These are phyloP conservation scores for Penaeus chinensis DNA, from an alignment of 1,140 invertebrate genomes.

Conservation along the genomic window DNA sequence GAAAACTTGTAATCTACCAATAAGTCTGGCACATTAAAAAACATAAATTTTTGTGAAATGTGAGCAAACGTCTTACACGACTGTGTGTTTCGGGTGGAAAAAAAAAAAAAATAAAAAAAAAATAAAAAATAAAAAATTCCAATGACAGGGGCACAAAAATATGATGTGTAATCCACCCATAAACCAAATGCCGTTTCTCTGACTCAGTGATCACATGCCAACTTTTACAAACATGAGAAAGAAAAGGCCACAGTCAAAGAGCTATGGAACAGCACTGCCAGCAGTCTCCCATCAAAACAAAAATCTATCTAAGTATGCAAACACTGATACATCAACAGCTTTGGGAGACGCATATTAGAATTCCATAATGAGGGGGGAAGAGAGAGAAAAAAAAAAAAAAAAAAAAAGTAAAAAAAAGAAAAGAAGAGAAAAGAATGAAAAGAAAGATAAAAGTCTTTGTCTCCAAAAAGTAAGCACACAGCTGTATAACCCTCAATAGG, in stretches of 20 bases:
- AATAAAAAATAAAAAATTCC: too few relatives aligned
- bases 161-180: too few relatives aligned
- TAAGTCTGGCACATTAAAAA: constrained; percentile 44
- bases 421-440: too few relatives aligned
- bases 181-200: too few relatives aligned
- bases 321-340: constrained; percentile 49
- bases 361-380: background rate
- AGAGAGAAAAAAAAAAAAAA: background rate
- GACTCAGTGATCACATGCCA: constrained; percentile 27
- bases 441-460: too few relatives aligned
- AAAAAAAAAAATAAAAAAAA: too few relatives aligned
- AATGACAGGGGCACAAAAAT: too few relatives aligned
- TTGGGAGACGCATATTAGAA: constrained; percentile 8
- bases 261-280: constrained; percentile 48
- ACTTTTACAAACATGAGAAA: constrained; percentile 55
- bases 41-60: constrained; percentile 28
- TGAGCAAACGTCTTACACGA: constrained; percentile 23
- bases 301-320: constrained; percentile 49
- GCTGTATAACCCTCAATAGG: too few relatives aligned
- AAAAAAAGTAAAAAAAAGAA: too few relatives aligned
- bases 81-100: background rate
- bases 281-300: constrained; percentile 49
- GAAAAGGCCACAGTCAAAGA: constrained; percentile 58
- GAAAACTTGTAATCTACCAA: constrained; percentile 42
- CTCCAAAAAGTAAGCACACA: too few relatives aligned